Evolutionary conservation across 1,140 invertebrate species (phyloP).

Genomic region (Zaprionus gabonicus): DNA sequence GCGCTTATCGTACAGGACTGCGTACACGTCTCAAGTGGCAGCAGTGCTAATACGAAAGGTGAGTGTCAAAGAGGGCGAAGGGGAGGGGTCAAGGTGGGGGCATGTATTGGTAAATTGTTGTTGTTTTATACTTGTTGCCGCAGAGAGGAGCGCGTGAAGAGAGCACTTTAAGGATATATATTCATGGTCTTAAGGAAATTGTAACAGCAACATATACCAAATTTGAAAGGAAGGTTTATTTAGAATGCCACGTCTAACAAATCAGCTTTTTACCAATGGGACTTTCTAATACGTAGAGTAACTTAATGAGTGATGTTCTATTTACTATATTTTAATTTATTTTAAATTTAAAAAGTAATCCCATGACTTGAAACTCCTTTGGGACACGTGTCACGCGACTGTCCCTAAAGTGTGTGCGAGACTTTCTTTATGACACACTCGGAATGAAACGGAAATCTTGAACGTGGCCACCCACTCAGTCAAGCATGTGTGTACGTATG

Average conservation of each 20-base stretch:
- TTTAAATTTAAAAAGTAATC: neutral
- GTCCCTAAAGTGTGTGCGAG: conserved; percentile 6
- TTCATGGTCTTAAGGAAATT: no score
- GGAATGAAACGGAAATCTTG: conserved; percentile 31
- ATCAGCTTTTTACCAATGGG: no score
- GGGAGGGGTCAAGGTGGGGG: neutral
- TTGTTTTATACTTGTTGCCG: neutral
- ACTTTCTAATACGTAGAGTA: no score
- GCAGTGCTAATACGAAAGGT: conserved; percentile 13
- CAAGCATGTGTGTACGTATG: neutral
- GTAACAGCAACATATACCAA: no score
- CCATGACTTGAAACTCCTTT: neutral
- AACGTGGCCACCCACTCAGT: conserved; percentile 8
- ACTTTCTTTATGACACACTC: conserved; percentile 20
- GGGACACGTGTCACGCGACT: conserved; percentile 19
- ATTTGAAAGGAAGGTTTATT: no score
- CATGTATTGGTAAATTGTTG: neutral
- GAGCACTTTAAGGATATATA: no score
- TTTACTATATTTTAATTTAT: neutral
- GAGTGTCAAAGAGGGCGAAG: neutral
- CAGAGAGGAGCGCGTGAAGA: conserved; percentile 10
- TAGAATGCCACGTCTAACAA: no score
- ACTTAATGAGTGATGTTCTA: no score
- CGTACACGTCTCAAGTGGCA: conserved; percentile 48
- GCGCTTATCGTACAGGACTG: conserved; percentile 45